Evolutionary conservation across 2,113 vertebrate species (phyloP), one percentile per base, ranked within the genome.

Genomic region (Leptobrachium leishanense): DNA sequence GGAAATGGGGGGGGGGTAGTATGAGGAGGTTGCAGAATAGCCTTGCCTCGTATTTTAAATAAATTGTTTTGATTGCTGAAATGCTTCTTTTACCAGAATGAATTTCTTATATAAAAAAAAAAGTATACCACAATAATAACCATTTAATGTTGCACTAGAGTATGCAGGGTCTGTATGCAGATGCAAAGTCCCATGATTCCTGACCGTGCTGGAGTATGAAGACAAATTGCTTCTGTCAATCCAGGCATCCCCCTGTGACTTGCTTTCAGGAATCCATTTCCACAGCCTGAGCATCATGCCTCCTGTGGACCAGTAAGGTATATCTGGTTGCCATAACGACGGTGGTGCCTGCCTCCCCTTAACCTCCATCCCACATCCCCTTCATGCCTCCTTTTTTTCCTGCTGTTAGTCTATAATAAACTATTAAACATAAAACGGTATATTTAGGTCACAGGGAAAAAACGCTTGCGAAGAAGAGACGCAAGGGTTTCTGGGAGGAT

Each of bases 401-500:
- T 81, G 59, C 84, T 10, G 3, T 20, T 42, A 63, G 66, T 81
- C 82, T 72, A 50, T 73, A 82, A 77, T 86, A 72, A 74, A 81
- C 81, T 70, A 86, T 88, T 87, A 86, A 87, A 84, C 85, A 78
- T 67, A 53, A 82, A 88, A 87, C 82, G 83, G 77, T 83, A 88
- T 85, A 92, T 91, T 84, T 92, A 90, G 91, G 92, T 93, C 90
- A 92, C 87, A 84, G 39, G 65, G 65, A 75, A 75, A 84, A 83
- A 88, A 82, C 83, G 83, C 88, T 90, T 90, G 85, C 82, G 87
- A 85, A 84, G 88, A 75, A 73, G 83, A 0, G 11, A 88, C 87
- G 90, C 90, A 87, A 73, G 84, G 91, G 89, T 90, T 91, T 89
- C 84, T 92, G 92, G 91, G 91, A 90, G 89, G 84, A 66, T 82